phyloP scores from a whole-genome alignment of 2,113 vertebrate species.

The Peromyscus californicus region DNA sequence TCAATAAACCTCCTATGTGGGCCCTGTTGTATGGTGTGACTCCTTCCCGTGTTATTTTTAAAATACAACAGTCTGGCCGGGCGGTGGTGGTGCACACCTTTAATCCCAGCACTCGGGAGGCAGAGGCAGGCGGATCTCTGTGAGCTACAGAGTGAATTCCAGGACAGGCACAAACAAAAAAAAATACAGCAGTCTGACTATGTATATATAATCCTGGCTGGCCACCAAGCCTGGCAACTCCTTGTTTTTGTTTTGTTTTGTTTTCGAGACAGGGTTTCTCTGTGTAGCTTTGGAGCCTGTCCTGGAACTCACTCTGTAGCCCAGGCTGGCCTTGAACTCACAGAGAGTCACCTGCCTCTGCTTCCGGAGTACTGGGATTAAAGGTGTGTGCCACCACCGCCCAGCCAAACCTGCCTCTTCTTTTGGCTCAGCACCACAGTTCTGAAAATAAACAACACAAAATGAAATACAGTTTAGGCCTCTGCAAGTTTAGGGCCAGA shows the following conservation, averaged over 20 bases:
- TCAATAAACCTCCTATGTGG: no score
- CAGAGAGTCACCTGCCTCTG: background rate
- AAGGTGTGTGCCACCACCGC: no score
- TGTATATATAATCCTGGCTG: background rate
- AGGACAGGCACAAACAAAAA: no score
- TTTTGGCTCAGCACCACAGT: background rate
- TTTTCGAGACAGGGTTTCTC: background rate
- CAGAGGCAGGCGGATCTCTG: no score
- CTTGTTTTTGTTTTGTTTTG: background rate
- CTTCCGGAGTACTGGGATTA: background rate
- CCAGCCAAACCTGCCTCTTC: background rate
- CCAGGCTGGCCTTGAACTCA: background rate
- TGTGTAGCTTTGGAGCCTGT: background rate
- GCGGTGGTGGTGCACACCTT: no score
- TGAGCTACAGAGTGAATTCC: no score
- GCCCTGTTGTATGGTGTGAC: no score
- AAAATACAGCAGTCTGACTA: background rate
- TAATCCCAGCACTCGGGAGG: no score
- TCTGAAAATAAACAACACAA: background rate
- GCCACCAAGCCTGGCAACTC: background rate
- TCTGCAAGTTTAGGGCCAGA: background rate
- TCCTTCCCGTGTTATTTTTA: no score
- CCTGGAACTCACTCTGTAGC: background rate
- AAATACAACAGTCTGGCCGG: no score
- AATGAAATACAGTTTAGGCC: no score